These are phyloP conservation scores for Pogonocichla stellata DNA, from an alignment of 2,113 vertebrate species.

Conservation along the genomic window DNA sequence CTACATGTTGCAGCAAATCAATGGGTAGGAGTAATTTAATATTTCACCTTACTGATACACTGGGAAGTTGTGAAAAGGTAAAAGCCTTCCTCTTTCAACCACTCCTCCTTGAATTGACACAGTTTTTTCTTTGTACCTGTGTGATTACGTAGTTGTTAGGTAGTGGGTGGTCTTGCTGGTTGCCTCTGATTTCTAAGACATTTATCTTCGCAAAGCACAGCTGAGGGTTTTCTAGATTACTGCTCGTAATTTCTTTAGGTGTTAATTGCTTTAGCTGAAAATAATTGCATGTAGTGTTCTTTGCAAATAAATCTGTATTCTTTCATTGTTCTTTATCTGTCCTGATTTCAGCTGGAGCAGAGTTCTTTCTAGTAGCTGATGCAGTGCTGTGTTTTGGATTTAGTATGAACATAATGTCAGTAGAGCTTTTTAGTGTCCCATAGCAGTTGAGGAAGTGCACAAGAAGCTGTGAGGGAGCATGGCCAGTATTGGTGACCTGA, in stretches of 20 bases:
- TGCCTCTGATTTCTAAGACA: not conserved
- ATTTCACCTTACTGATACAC: not conserved
- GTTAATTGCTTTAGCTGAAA: not conserved
- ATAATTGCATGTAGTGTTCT: not conserved
- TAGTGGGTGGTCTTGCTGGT: not conserved
- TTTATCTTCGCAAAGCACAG: not conserved
- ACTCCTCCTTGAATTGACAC: not conserved
- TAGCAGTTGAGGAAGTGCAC: not conserved
- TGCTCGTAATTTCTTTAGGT: not conserved
- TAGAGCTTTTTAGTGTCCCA: not conserved
- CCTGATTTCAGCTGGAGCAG: not conserved
- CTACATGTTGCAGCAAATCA: not conserved
- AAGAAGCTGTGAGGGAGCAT: not conserved
- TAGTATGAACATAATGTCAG: not conserved
- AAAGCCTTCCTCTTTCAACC: not conserved
- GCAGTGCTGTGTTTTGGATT: not conserved
- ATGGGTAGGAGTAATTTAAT: not conserved
- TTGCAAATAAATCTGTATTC: accelerated
- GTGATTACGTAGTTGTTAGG: not conserved
- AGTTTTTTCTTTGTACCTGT: not conserved
- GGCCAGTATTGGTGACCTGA: not conserved
- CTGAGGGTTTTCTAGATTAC: not conserved
- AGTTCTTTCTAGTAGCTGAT: not conserved
- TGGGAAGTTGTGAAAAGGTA: not conserved
- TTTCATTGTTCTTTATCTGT: not conserved